Evolutionary conservation across 2,113 vertebrate genomes (phyloP).

Genomic region (Cryptoleucopteryx plumbea): DNA sequence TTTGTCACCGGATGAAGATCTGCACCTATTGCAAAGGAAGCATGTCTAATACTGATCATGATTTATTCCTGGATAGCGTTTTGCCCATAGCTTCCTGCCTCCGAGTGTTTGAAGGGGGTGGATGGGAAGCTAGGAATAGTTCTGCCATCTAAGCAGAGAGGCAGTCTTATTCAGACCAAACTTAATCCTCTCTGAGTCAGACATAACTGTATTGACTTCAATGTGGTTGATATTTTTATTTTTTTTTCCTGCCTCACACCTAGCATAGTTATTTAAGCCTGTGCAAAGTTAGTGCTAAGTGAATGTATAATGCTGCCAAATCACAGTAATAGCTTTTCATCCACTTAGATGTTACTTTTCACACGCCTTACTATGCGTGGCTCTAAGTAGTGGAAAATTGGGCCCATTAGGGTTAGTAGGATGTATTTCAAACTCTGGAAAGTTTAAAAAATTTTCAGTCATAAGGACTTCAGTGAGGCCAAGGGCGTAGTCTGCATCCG

Average conservation of each 20-base stretch:
- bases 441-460: not conserved
- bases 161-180: not conserved
- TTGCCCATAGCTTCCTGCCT: not conserved
- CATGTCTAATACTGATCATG: not conserved
- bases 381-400: not conserved
- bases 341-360: not conserved
- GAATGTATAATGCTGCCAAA: not conserved
- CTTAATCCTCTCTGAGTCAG: not conserved
- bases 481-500: fast-evolving
- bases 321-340: not conserved
- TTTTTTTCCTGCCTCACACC: not conserved
- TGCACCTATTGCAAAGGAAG: not conserved
- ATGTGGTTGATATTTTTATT: not conserved
- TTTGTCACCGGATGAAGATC: not conserved
- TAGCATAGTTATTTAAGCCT: not conserved
- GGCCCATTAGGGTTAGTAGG: not conserved
- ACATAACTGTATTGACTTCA: not conserved
- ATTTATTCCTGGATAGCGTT: not conserved
- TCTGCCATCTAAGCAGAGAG: not conserved
- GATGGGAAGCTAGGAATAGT: not conserved
- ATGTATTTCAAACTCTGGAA: not conserved
- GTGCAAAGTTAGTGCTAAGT: not conserved
- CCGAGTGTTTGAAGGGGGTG: not conserved
- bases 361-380: not conserved
- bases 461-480: not conserved